Percentiles rank a stretch among this genome's conserved stretches.
Conservation (phyloP, 2,888 invertebrate genomes). For the Tetanocera ferruginea region DNA sequence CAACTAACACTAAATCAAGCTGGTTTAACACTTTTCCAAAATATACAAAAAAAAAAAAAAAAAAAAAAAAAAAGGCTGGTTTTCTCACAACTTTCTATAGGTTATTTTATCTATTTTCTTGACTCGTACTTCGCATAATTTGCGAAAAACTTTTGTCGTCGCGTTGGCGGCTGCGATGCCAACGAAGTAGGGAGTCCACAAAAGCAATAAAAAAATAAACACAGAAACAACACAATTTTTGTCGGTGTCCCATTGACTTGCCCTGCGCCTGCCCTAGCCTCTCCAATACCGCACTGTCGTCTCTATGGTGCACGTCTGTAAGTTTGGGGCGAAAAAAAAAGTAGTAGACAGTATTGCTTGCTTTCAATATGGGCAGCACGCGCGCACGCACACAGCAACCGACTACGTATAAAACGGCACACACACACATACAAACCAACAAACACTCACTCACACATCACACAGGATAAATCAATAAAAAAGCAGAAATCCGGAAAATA, state of each 20-base stretch:
- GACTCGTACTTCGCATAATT: neutral
- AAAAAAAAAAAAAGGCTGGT: too few species aligned
- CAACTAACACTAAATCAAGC: too few species aligned
- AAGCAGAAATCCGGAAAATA: slow-evolving; percentile 19
- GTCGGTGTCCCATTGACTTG: neutral
- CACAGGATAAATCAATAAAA: slow-evolving; percentile 26
- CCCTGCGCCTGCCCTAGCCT: neutral
- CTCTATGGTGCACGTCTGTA: slow-evolving; percentile 8
- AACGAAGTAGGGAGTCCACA: neutral
- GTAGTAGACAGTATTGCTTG: slow-evolving; percentile 22
- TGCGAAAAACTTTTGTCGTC: slow-evolving; percentile 38
- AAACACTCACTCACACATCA: neutral
- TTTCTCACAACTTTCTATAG: neutral
- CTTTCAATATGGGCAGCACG: slow-evolving; percentile 39
- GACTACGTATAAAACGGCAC: slow-evolving; percentile 24
- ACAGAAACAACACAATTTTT: neutral
- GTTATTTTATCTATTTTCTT: neutral
- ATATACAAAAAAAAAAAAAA: neutral
- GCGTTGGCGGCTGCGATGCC: slow-evolving; percentile 47
- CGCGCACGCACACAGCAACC: slow-evolving; percentile 33
- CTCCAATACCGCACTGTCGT: slow-evolving; percentile 11
- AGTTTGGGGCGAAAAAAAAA: neutral
- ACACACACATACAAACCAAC: neutral
- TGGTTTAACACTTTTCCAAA: neutral
- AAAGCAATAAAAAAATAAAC: neutral